These are phyloP conservation scores for Dendroctonus ponderosae DNA, from an alignment of 1,140 invertebrate genomes.

Conservation along the genomic window DNA sequence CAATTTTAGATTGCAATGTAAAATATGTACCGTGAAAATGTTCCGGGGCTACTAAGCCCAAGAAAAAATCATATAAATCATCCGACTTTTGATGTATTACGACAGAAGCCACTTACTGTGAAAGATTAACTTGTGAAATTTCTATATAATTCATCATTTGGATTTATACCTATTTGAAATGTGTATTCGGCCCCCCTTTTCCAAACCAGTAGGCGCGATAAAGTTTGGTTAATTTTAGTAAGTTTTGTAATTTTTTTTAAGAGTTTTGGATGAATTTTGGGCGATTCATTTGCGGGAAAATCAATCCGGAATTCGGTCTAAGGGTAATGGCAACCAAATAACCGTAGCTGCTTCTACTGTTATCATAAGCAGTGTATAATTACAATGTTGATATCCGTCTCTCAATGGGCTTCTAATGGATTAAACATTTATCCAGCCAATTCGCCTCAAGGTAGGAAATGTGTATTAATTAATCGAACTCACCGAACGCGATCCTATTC, in stretches of 20 bases:
- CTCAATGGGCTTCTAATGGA: background rate
- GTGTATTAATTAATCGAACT: too few species aligned
- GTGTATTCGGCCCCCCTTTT: background rate
- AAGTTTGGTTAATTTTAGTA: background rate
- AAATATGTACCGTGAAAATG: conserved; percentile 17
- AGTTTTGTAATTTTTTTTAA: background rate
- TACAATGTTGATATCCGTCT: background rate
- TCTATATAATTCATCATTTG: conserved; percentile 28
- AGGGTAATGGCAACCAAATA: too few species aligned
- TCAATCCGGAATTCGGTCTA: too few species aligned
- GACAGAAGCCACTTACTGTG: conserved; percentile 26
- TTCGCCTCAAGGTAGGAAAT: background rate
- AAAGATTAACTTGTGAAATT: conserved; percentile 30
- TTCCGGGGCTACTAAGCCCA: conserved; percentile 13
- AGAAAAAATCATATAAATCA: conserved; percentile 28
- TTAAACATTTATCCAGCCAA: conserved; percentile 3
- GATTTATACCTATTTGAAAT: conserved; percentile 22
- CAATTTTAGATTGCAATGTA: background rate
- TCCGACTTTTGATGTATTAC: conserved; percentile 29
- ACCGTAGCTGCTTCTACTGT: background rate
- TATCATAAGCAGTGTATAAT: conserved; percentile 3
- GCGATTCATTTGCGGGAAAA: background rate
- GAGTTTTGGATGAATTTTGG: background rate
- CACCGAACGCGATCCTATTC: too few species aligned
- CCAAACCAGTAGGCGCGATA: background rate